These are phyloP conservation scores for Pagetopsis macropterus DNA, from an alignment of 2,797 vertebrate species.

Conservation along the genomic window DNA sequence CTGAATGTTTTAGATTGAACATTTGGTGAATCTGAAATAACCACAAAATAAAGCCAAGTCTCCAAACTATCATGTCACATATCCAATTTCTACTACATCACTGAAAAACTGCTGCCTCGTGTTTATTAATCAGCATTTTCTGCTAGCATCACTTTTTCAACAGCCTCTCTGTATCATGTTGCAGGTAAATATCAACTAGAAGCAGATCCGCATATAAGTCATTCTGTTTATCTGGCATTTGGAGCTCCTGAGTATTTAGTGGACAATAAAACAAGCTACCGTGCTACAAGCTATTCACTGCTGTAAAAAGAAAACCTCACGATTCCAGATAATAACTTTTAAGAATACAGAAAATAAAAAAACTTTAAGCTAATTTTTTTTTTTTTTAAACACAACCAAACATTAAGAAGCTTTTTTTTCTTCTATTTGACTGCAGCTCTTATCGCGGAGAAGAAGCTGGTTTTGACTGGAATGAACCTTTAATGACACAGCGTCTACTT, in stretches of 20 bases:
- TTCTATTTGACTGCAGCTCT: constrained; percentile 4
- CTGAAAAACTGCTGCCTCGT: constrained; percentile 30
- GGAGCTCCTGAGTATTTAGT: constrained; percentile 13
- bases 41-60: neutral
- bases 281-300: constrained; percentile 2
- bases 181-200: constrained; percentile 34
- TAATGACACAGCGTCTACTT: constrained; percentile 36
- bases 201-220: constrained; percentile 44
- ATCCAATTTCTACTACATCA: neutral
- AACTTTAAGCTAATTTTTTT: neutral
- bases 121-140: constrained; percentile 42
- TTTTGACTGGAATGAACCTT: constrained; percentile 47
- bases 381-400: neutral
- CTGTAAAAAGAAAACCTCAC: constrained; percentile 12
- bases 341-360: neutral
- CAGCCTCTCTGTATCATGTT: constrained; percentile 31
- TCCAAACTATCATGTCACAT: neutral
- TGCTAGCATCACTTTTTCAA: constrained; percentile 39
- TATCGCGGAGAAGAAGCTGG: constrained; percentile 11
- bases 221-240: constrained; percentile 31
- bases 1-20: too few species aligned
- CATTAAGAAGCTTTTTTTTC: neutral
- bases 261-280: neutral
- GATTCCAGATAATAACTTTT: neutral
- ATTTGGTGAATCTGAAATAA: neutral